Evolutionary conservation across 1,140 invertebrate species (phyloP).

Genomic region (Vanessa tameamea): DNA sequence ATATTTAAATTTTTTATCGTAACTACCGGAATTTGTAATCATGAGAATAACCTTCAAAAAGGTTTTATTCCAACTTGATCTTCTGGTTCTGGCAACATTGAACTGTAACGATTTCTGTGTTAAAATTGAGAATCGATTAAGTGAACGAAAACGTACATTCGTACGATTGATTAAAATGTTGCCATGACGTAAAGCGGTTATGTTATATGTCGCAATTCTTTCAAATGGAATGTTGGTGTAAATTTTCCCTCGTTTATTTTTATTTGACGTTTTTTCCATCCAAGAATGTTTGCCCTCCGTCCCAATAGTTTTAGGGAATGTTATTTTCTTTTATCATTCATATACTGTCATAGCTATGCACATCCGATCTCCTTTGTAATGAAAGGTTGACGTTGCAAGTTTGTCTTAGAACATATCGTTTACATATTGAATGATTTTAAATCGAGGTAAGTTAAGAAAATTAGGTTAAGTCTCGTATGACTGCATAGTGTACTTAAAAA

Average conservation of each 20-base stretch:
- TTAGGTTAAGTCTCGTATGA: constrained; percentile 40
- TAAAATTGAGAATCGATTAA: neutral
- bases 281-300: constrained; percentile 65
- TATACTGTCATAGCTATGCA: constrained; percentile 73
- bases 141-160: constrained; percentile 12
- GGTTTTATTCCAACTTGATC: constrained; percentile 76
- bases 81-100: constrained; percentile 70
- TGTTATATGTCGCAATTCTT: constrained; percentile 59
- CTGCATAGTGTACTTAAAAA: constrained; percentile 39
- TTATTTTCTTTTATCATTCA: constrained; percentile 60
- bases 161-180: constrained; percentile 54
- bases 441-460: constrained; percentile 50
- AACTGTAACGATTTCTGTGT: constrained; percentile 11
- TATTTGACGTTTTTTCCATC: constrained; percentile 55
- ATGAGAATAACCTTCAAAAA: constrained; percentile 34
- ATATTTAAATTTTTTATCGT: constrained; percentile 1
- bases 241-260: constrained; percentile 66
- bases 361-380: constrained; percentile 66
- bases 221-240: constrained; percentile 82
- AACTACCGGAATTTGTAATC: neutral
- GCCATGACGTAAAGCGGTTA: constrained; percentile 61
- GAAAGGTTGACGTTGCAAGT: constrained; percentile 72
- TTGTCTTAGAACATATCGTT: constrained; percentile 59
- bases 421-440: constrained; percentile 39
- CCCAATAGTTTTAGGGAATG: constrained; percentile 73